These are phyloP conservation scores for Rynchops niger DNA, from an alignment of 2,113 vertebrate species.

Conservation along the genomic window DNA sequence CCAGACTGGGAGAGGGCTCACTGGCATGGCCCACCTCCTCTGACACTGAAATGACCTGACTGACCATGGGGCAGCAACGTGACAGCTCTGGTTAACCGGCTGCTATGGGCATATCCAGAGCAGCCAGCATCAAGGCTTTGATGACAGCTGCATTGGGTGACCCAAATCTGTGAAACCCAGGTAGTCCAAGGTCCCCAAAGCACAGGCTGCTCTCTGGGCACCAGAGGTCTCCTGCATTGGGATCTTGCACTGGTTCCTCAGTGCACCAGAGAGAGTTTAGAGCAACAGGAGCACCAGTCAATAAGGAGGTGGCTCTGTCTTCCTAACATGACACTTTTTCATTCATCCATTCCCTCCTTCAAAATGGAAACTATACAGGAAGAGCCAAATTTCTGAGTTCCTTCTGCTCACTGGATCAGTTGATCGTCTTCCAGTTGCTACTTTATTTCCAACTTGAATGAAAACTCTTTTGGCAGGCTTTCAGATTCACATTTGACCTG, in stretches of 20 bases:
- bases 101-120: background rate
- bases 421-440: background rate
- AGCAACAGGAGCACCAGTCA: background rate
- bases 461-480: background rate
- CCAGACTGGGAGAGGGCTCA: background rate
- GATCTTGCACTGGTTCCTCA: background rate
- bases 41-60: background rate
- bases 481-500: background rate
- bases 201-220: background rate
- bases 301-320: background rate
- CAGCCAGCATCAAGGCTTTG: background rate
- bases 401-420: background rate
- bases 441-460: background rate
- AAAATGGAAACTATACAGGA: background rate
- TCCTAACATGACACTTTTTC: background rate
- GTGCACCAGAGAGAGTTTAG: background rate
- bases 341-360: background rate
- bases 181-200: background rate
- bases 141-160: background rate
- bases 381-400: background rate
- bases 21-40: background rate
- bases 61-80: fast-evolving
- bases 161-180: background rate
- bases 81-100: background rate
- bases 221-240: background rate